Conservation (phyloP, 2,797 vertebrate genomes). For the Novumbra hubbsi region DNA sequence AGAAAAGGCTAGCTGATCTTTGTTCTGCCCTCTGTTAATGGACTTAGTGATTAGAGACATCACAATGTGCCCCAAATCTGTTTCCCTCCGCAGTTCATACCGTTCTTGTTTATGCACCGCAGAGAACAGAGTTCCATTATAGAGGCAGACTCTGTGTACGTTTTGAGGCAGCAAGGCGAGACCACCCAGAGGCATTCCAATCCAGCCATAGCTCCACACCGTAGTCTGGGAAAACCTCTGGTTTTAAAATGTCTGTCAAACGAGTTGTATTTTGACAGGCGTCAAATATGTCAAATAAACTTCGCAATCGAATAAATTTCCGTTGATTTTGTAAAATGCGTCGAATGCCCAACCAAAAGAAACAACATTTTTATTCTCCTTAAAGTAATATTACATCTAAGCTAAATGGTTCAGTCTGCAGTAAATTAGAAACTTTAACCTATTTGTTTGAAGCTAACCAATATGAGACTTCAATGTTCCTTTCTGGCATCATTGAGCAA, state of each 20-base stretch:
- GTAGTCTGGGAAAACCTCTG: not conserved
- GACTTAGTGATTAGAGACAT: slow-evolving; percentile 40
- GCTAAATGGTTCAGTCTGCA: not conserved
- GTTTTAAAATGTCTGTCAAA: not conserved
- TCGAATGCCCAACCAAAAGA: not conserved
- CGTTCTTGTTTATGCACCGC: not conserved
- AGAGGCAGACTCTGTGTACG: slow-evolving; percentile 21
- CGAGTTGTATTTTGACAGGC: not conserved
- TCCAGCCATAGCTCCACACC: not conserved
- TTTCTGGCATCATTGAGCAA: not conserved
- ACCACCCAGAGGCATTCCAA: slow-evolving; percentile 9
- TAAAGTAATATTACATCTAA: not conserved
- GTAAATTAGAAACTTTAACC: not conserved
- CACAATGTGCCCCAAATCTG: slow-evolving; percentile 22
- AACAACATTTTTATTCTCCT: not conserved
- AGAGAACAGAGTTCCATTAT: not conserved
- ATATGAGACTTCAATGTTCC: not conserved
- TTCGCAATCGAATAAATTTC: not conserved
- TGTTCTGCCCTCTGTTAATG: slow-evolving; percentile 56
- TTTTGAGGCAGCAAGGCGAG: slow-evolving; percentile 38
- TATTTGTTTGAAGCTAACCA: not conserved
- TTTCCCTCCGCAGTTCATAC: not conserved
- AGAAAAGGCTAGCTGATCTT: slow-evolving; percentile 56
- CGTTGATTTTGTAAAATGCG: not conserved
- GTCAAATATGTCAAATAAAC: not conserved